phyloP scores from a whole-genome alignment of 2,888 invertebrate genomes.

The Agrilus cyanescens region DNA sequence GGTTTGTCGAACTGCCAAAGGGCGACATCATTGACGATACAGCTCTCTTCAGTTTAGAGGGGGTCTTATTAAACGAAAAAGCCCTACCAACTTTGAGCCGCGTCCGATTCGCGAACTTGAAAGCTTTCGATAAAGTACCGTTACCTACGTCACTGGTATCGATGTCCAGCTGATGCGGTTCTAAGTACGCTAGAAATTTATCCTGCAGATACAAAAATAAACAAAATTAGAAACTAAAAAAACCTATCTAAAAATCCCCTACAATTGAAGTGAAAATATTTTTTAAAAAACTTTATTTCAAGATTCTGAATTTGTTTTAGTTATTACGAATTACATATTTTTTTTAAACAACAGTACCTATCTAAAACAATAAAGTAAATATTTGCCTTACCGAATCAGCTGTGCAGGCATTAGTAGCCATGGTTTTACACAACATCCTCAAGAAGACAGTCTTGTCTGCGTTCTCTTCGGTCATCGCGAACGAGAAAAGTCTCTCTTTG shows the following conservation, averaged over 20 bases:
- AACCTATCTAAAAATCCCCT: too few relatives aligned
- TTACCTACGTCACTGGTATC: constrained; percentile 78
- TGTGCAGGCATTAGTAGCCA: constrained; percentile 86
- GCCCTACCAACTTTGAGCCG: constrained; percentile 85
- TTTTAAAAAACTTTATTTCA: too few relatives aligned
- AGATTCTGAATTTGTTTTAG: too few relatives aligned
- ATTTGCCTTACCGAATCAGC: constrained; percentile 73
- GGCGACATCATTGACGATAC: constrained; percentile 92
- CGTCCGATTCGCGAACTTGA: constrained; percentile 76
- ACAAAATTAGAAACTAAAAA: constrained; percentile 5
- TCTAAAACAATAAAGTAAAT: neutral
- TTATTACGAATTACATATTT: constrained; percentile 26
- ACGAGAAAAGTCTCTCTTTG: constrained; percentile 80
- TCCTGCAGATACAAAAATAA: constrained; percentile 45
- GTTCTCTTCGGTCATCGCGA: constrained; percentile 74
- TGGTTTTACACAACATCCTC: constrained; percentile 72
- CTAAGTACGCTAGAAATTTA: constrained; percentile 64
- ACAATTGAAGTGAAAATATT: too few relatives aligned
- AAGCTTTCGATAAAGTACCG: constrained; percentile 82
- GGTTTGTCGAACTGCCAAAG: constrained; percentile 72
- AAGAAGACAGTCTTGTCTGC: constrained; percentile 73
- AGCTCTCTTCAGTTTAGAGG: constrained; percentile 83
- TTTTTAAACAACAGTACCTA: constrained; percentile 9
- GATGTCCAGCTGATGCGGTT: constrained; percentile 74
- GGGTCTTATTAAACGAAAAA: constrained; percentile 91